Percentiles rank a stretch among this genome's conserved stretches.
These are phyloP conservation scores for Euwallacea similis DNA, from an alignment of 1,140 invertebrate genomes.

Conservation along the genomic window DNA sequence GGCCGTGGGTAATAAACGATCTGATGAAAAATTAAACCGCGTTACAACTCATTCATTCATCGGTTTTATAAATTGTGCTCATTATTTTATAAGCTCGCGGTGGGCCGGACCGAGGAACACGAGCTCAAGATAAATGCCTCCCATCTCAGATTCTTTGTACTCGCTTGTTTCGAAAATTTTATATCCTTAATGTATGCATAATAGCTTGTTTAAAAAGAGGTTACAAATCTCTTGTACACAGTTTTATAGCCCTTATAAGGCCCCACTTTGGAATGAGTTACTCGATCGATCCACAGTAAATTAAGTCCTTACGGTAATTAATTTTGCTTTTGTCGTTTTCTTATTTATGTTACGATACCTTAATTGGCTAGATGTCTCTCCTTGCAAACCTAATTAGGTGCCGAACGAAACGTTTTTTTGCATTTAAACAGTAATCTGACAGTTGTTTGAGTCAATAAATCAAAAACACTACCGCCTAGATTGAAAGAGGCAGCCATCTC, in stretches of 20 bases:
- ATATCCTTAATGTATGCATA: constrained; percentile 37
- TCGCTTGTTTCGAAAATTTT: constrained; percentile 36
- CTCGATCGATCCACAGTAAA: constrained; percentile 26
- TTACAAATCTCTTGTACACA: constrained; percentile 34
- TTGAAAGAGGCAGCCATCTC: constrained; percentile 1
- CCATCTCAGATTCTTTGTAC: constrained; percentile 32
- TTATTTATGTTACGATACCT: constrained; percentile 22
- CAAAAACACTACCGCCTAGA: background rate
- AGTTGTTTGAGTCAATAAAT: constrained; percentile 7
- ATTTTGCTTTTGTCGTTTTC: constrained; percentile 18
- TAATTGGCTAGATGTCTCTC: constrained; percentile 21
- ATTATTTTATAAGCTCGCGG: constrained; percentile 43
- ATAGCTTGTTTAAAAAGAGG: constrained; percentile 35
- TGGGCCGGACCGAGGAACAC: constrained; percentile 36
- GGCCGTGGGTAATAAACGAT: constrained; percentile 44
- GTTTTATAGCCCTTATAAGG: constrained; percentile 30
- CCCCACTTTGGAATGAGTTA: constrained; percentile 28
- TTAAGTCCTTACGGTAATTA: constrained; percentile 21
- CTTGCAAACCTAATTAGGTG: constrained; percentile 9
- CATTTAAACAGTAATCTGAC: background rate
- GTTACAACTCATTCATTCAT: constrained; percentile 48
- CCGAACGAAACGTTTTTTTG: constrained; percentile 5
- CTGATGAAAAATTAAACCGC: constrained; percentile 47
- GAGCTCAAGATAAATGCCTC: constrained; percentile 34
- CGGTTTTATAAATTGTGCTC: constrained; percentile 46